These are phyloP conservation scores for Chinchilla lanigera DNA, from an alignment of 2,113 vertebrate genomes.

Conservation along the genomic window DNA sequence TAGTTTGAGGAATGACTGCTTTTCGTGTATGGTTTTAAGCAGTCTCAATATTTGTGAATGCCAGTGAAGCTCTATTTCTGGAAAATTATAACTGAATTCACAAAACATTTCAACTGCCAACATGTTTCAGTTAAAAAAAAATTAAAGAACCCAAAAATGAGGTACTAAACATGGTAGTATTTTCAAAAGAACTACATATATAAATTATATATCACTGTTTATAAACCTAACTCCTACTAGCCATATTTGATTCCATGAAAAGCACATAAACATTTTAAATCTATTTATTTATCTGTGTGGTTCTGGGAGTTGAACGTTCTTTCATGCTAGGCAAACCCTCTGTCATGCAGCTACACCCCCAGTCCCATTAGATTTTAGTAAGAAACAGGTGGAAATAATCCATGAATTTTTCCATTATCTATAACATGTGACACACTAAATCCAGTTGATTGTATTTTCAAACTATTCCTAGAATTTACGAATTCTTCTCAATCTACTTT, in stretches of 20 bases:
- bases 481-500: not conserved
- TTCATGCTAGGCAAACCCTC: not conserved
- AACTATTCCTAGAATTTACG: not conserved
- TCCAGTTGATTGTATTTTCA: not conserved
- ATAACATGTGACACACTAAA: not conserved
- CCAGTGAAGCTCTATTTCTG: slow-evolving; percentile 8
- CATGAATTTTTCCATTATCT: not conserved
- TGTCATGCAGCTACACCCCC: not conserved
- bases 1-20: slow-evolving; percentile 14
- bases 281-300: not conserved
- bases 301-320: not conserved
- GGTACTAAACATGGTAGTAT: not conserved
- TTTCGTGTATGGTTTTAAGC: slow-evolving; percentile 33
- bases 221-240: not conserved
- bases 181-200: slow-evolving; percentile 60
- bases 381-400: not conserved
- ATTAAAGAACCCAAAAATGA: slow-evolving; percentile 13
- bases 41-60: slow-evolving; percentile 27
- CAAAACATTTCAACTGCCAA: slow-evolving; percentile 58
- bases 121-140: slow-evolving; percentile 52
- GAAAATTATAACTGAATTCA: slow-evolving; percentile 43
- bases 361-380: not conserved
- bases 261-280: not conserved
- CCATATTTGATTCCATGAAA: slow-evolving; percentile 25
- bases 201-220: not conserved